phyloP scores from a whole-genome alignment of 1,140 invertebrate genomes.

The Sweltsa coloradensis region DNA sequence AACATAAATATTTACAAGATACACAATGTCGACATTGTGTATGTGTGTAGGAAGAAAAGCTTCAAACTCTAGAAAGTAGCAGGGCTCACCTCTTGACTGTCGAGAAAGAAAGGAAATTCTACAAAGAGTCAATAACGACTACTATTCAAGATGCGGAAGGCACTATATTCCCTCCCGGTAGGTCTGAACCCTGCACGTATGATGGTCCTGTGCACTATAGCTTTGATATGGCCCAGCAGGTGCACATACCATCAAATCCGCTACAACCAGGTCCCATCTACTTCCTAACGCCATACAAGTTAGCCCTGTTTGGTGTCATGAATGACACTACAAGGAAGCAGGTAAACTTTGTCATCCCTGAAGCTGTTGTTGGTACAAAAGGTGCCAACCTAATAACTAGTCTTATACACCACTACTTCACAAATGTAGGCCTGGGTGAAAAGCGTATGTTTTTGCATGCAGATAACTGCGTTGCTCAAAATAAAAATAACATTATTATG shows the following conservation, averaged over 20 bases:
- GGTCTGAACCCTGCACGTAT: neutral
- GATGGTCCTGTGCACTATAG: constrained; percentile 2
- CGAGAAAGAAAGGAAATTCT: neutral
- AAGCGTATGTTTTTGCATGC: constrained; percentile 10
- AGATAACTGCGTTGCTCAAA: constrained; percentile 14
- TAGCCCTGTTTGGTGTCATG: constrained; percentile 14
- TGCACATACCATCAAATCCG: constrained; percentile 6
- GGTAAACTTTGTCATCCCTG: constrained; percentile 14
- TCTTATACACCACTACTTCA: constrained; percentile 13
- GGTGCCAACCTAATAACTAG: constrained; percentile 14
- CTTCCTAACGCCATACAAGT: constrained; percentile 13
- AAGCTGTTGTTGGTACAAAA: constrained; percentile 7
- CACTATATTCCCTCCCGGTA: too few species aligned
- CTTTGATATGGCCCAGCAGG: constrained; percentile 1
- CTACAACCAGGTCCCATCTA: constrained; percentile 13
- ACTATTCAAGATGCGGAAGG: neutral
- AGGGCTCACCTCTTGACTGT: neutral
- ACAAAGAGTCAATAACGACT: neutral
- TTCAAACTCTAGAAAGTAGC: neutral
- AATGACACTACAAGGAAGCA: constrained; percentile 9
- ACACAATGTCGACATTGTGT: too few species aligned
- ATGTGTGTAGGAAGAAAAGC: neutral
- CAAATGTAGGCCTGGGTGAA: constrained; percentile 8
- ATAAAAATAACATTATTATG: constrained; percentile 11
- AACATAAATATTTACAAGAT: too few species aligned